These are phyloP conservation scores for Tachina fera DNA, from an alignment of 2,888 invertebrate genomes.

Conservation along the genomic window DNA sequence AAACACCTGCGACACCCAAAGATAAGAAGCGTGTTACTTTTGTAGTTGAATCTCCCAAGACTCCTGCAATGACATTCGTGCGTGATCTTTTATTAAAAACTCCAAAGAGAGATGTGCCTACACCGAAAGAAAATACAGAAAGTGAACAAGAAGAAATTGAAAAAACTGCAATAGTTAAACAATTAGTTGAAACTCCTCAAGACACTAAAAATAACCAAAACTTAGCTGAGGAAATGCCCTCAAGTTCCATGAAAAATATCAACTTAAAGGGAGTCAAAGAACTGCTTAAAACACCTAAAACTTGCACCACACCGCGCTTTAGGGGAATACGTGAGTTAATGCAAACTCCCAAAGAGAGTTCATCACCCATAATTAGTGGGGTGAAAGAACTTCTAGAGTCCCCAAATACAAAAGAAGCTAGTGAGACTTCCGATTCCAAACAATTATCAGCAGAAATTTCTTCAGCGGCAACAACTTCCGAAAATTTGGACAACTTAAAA, in stretches of 20 bases:
- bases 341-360: slow-evolving; percentile 65
- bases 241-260: slow-evolving; percentile 33
- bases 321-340: slow-evolving; percentile 75
- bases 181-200: slow-evolving; percentile 76
- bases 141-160: slow-evolving; percentile 51
- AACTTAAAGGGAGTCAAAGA: slow-evolving; percentile 74
- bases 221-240: background rate
- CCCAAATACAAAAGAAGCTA: background rate
- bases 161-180: slow-evolving; percentile 73
- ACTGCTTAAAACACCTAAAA: slow-evolving; percentile 76
- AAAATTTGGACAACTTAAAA: slow-evolving; percentile 49
- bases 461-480: slow-evolving; percentile 11
- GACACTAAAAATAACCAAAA: background rate
- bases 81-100: too few relatives aligned
- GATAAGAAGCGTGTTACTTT: slow-evolving; percentile 29
- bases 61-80: slow-evolving; percentile 48
- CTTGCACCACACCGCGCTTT: slow-evolving; percentile 73
- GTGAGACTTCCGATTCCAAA: background rate
- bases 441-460: slow-evolving; percentile 1
- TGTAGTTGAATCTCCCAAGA: slow-evolving; percentile 48
- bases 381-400: slow-evolving; percentile 38
- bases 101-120: slow-evolving; percentile 41
- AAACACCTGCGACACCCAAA: slow-evolving; percentile 29
- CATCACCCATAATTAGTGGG: slow-evolving; percentile 33
- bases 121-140: slow-evolving; percentile 70